A percentile compares a stretch with the other conserved stretches of the same genome.
Conservation (phyloP, 2,888 invertebrate species). For the Ctena decussata region DNA sequence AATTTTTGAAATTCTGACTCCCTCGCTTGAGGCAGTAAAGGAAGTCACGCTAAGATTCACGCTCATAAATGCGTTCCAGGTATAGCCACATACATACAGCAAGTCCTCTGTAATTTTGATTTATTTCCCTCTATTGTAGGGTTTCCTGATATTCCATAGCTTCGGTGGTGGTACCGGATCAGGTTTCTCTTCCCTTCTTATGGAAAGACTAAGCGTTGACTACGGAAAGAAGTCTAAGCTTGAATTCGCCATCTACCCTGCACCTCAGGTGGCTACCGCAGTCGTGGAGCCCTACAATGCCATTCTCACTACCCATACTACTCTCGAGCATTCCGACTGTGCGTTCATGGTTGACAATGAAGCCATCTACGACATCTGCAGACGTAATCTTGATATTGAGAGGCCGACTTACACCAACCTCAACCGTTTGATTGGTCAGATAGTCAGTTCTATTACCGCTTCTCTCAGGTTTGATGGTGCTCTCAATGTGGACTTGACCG, state of each 20-base stretch:
- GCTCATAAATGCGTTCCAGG: no score
- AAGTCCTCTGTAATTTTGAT: neutral
- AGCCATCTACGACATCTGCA: slow-evolving; percentile 95
- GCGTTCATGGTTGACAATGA: slow-evolving; percentile 99
- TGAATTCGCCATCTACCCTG: slow-evolving; percentile 94
- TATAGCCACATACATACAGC: no score
- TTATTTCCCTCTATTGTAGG: slow-evolving; percentile 73
- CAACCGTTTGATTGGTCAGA: slow-evolving; percentile 97
- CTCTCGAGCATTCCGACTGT: slow-evolving; percentile 97
- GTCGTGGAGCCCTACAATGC: slow-evolving; percentile 99
- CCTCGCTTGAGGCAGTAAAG: no score
- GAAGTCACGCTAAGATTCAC: no score
- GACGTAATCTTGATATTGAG: slow-evolving; percentile 93
- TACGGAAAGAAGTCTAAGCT: slow-evolving; percentile 85
- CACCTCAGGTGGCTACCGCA: slow-evolving; percentile 89
- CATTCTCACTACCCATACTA: slow-evolving; percentile 96
- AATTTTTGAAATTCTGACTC: no score
- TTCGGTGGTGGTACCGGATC: slow-evolving; percentile 86
- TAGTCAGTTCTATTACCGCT: slow-evolving; percentile 88
- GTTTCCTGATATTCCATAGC: slow-evolving; percentile 85
- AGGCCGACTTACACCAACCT: slow-evolving; percentile 95
- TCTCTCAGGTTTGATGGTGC: slow-evolving; percentile 88
- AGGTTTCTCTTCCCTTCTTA: slow-evolving; percentile 85
- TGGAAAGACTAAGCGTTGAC: slow-evolving; percentile 84
- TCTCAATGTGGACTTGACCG: slow-evolving; percentile 88